Base-by-base conservation (phyloP, 23 tunicate genomes). In the Trididemnum miniatum region DNA sequence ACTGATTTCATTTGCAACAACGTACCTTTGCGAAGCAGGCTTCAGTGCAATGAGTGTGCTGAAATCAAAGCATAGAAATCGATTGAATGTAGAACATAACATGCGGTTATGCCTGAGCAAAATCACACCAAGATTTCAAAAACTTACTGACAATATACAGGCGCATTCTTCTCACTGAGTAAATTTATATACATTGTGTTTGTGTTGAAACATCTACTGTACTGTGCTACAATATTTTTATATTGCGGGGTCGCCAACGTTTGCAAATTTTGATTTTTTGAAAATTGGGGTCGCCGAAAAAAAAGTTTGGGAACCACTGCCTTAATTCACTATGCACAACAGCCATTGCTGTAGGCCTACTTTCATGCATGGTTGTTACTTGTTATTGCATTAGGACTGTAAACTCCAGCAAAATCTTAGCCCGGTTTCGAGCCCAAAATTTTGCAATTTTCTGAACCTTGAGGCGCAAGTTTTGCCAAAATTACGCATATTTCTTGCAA, bases 1-100 rank as follows among this genome's bases (percentile, higher is more conserved):
- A 77, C 82, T 52, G 25, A 77, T 77, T 37, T 29, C 82, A 9
- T 77, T 77, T 77, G 75, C 75, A 31, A 67, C 75, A 39, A 73
- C 59, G 38, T 73, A 40, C 22, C 59, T 37, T 30, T 73, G 79
- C 32, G 59, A 73, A 39, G 79, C 79, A 74, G 59, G 79, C 31
- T 67, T 67, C 75, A 67, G 75, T 31, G 38, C 75, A 67, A 39
- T n/a, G 59, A 74, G 59, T 74, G 33, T 74, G 38, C 31, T 26
- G 38, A 74, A 74, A 74, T 36, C 79, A 2, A 36, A 74, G 33
- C 23, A 74, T 2, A 40, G 79, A 39, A 74, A 74, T 74, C 79
- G 12, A 74, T 39, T 37, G 79, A 28, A 40, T 39, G 79, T 74
- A 20, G 28, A 74, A 49, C 31, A 74, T 74, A 59, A 74, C 59